Base-by-base conservation (phyloP, 2,797 vertebrate species). In the Trichosurus vulpecula region DNA sequence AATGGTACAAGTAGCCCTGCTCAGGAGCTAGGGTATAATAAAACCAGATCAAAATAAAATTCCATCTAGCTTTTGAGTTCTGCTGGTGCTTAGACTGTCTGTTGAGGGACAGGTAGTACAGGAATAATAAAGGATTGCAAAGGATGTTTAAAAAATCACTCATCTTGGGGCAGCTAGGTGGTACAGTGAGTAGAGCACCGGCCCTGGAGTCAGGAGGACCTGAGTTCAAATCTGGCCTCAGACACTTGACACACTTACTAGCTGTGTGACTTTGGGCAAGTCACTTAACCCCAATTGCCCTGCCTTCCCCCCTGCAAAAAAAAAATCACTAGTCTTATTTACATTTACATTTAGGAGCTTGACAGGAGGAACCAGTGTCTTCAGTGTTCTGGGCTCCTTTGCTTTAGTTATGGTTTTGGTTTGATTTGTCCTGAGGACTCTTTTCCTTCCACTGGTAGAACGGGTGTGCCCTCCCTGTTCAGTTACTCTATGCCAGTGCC, bases 291-390 rank as follows among this genome's bases (percentile, higher is more conserved):
- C n/a, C n/a, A n/a, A n/a, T n/a, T n/a, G n/a, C n/a, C n/a, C n/a
- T n/a, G n/a, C n/a, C n/a, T n/a, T n/a, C n/a, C n/a, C n/a, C n/a
- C n/a, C n/a, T n/a, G n/a, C n/a, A n/a, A n/a, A n/a, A n/a, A n/a
- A 95, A 93, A 90, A 27, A 92, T 94, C 53, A 54, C 54, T 96
- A n/a, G 35, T 41, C 92, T 27, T 96, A 52, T 51, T 94, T 94
- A 91, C 94, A 97, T 31, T 53, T 22, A 95, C 31, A 54, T 95
- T 93, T 95, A 41, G 35, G 41, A 97, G n/a, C 87, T 94, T 94
- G 41, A 94, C 91, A 92, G 94, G n/a, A 95, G 90, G 91, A 95
- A 92, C 29, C 29, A 93, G 91, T 92, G 6, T 93, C 31, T 90
- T 81, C 93, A 58, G 93, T 94, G 3, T 95, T 94, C 27, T 96